Percentiles rank a stretch among this genome's conserved stretches.
Evolutionary conservation across 2,888 invertebrate genomes (phyloP).

Genomic region (Rhagonycha lutea): DNA sequence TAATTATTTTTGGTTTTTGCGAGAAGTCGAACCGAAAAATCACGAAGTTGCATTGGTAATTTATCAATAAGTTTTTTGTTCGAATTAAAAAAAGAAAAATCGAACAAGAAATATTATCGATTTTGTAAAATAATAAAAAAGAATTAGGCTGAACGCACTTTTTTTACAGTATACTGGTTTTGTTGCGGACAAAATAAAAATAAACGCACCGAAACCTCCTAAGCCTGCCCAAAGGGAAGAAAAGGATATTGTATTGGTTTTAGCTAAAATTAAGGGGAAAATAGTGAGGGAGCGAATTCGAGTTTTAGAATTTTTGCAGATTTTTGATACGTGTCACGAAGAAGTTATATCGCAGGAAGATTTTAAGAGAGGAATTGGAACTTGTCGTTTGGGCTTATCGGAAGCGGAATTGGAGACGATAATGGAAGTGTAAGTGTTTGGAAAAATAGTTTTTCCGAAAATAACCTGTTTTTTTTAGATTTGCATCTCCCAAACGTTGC

Average conservation of each 20-base stretch:
- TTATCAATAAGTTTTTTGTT: not conserved
- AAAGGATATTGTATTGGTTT: slow-evolving; percentile 69
- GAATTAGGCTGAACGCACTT: slow-evolving; percentile 17
- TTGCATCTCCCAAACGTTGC: slow-evolving; percentile 65
- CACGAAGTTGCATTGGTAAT: slow-evolving; percentile 53
- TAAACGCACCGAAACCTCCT: slow-evolving; percentile 48
- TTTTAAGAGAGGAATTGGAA: slow-evolving; percentile 72
- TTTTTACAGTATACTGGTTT: slow-evolving; percentile 48
- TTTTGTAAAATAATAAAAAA: not conserved
- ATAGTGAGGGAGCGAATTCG: slow-evolving; percentile 70
- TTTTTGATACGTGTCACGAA: slow-evolving; percentile 68
- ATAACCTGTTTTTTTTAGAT: slow-evolving; percentile 54
- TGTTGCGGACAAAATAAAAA: slow-evolving; percentile 48
- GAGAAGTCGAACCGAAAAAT: slow-evolving; percentile 62
- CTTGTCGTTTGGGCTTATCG: slow-evolving; percentile 67
- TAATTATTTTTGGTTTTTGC: slow-evolving; percentile 71
- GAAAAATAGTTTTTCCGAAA: not conserved
- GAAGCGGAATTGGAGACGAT: slow-evolving; percentile 71
- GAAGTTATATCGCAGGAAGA: slow-evolving; percentile 66
- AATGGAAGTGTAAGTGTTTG: slow-evolving; percentile 67
- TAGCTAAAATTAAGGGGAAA: slow-evolving; percentile 77
- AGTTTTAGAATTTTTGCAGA: slow-evolving; percentile 67
- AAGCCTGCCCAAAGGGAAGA: slow-evolving; percentile 54
- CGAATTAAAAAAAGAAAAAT: not conserved
- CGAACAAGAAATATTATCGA: not conserved